Conservation (phyloP, 2,113 vertebrate species). For the Puffinus mauretanicus region DNA sequence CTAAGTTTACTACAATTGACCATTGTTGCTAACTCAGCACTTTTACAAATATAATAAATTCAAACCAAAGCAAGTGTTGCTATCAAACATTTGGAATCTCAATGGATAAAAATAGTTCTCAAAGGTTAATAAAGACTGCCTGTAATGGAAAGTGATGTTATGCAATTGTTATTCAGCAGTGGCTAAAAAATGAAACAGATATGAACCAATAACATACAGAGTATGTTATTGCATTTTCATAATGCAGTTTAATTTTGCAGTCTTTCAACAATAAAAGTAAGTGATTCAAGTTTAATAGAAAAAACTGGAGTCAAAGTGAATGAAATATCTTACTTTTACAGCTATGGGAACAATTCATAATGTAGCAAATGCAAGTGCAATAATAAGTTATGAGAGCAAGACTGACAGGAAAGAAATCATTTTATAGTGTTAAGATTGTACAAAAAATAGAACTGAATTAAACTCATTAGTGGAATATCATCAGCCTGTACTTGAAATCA, state of each 20-base stretch:
- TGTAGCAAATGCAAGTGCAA: background rate
- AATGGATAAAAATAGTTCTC: background rate
- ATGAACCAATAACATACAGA: background rate
- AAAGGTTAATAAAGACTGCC: conserved; percentile 23
- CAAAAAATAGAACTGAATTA: conserved; percentile 7
- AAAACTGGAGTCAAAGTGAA: background rate
- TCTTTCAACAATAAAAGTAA: conserved; percentile 39
- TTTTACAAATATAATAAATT: background rate
- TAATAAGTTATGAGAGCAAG: conserved; percentile 27
- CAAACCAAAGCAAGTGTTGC: background rate
- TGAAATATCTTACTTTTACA: conserved; percentile 48
- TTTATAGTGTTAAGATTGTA: background rate
- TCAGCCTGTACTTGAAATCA: background rate
- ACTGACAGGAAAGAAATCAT: background rate
- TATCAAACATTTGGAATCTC: background rate
- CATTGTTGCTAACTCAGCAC: background rate
- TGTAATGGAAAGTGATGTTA: background rate
- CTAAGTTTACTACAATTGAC: background rate
- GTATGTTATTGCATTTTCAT: conserved; percentile 42
- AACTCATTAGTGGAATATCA: background rate
- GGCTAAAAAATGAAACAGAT: conserved; percentile 40
- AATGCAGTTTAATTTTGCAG: conserved; percentile 51
- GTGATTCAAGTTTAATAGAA: conserved; percentile 43
- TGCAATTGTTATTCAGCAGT: conserved; percentile 14
- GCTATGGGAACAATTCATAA: background rate